Base-by-base conservation (phyloP, 2,113 vertebrate species). In the Forbesichthys agassizii region DNA sequence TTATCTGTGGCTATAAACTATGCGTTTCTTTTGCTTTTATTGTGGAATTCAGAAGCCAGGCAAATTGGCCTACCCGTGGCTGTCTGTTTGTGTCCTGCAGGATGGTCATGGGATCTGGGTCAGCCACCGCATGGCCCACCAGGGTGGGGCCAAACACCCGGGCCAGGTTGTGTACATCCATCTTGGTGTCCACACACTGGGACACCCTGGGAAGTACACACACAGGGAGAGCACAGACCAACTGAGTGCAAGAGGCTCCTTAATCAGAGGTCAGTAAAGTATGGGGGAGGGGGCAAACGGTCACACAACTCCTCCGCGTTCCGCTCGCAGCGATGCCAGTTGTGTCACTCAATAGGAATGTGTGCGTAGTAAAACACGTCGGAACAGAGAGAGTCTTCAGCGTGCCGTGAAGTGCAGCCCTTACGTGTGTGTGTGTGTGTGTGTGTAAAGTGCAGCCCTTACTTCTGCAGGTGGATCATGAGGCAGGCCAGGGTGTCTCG, bases 401-500 rank as follows among this genome's bases (percentile, higher is more conserved):
- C n/a, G 68, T 27, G 9, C 8, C 11, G 18, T 47, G 61, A 54
- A 20, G 52, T 48, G 8, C 76, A 60, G 62, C n/a, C 10, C 75
- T 33, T 85, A 97, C 96, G 27, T 27, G 27, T 27, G 16, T 16
- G 16, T 27, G 27, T 27, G 27, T 27, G 27, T 27, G 27, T 27
- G 27, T 27, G 27, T 3, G 2, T 27, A 27, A 54, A 20, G 52
- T 48, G 8, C 76, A 60, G 62, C n/a, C 10, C 75, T 33, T 86
- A 97, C 96, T 94, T 96, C 78, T 95, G 95, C 67, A 98, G 92
- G 69, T 98, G 96, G 73, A 96, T 88, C 90, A 97, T 94, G 72
- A 98, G 92, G 76, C 95, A 98, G 71, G 96, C 96, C 66, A 98
- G 89, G 1, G 96, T 98, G 84, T 98, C 96, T 78, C 94, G 92